Percentiles rank a stretch among this genome's conserved stretches.
These are phyloP conservation scores for Macrophya annulata DNA, from an alignment of 2,888 invertebrate species.

Conservation along the genomic window DNA sequence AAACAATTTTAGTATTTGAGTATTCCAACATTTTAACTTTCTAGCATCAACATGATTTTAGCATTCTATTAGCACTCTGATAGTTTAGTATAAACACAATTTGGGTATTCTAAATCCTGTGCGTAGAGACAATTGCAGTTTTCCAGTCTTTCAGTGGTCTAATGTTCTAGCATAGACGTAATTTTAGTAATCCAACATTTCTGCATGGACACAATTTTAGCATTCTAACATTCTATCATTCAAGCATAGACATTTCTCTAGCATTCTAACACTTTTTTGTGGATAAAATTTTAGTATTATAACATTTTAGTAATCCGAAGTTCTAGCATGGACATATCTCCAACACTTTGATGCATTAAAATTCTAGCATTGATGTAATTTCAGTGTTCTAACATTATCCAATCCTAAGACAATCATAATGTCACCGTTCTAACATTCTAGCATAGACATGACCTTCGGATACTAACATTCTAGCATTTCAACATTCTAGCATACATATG, in stretches of 20 bases:
- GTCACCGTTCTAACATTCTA: background rate
- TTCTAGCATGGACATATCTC: background rate
- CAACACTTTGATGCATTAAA: background rate
- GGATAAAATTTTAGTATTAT: background rate
- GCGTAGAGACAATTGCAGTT: too few species aligned
- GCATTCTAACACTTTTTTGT: background rate
- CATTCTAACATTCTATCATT: background rate
- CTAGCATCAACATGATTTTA: background rate
- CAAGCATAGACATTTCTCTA: background rate
- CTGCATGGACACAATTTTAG: background rate
- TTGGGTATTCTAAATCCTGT: too few species aligned
- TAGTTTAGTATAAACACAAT: background rate
- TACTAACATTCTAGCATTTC: background rate
- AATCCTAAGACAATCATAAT: background rate
- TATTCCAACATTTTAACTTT: background rate
- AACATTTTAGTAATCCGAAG: background rate
- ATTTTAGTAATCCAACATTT: too few species aligned
- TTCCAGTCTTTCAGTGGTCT: too few species aligned
- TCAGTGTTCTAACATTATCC: background rate
- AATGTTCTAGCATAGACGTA: too few species aligned
- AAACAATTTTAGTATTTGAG: background rate
- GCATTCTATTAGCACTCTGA: background rate
- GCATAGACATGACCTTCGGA: background rate
- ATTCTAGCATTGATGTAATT: background rate
- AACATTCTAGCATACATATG: conserved; percentile 5